phyloP scores from a whole-genome alignment of 1,140 invertebrate species.

The Drosophila sechellia region DNA sequence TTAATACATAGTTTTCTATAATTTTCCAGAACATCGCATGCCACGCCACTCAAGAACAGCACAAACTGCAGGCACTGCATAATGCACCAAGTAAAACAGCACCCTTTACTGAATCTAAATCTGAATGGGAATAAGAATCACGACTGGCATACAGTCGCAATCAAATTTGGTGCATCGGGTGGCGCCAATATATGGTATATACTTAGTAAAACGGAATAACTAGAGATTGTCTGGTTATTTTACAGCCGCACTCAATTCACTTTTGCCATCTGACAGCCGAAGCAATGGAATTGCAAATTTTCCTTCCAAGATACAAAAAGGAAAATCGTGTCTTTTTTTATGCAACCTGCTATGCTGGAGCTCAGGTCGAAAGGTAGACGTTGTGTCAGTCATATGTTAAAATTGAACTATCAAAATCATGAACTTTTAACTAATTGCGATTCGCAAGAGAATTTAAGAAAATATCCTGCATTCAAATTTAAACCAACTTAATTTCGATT shows the following conservation, averaged over 20 bases:
- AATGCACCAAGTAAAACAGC: conserved; percentile 19
- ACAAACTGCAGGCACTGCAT: conserved; percentile 12
- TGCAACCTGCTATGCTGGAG: conserved; percentile 11
- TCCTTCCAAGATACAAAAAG: background rate
- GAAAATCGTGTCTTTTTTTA: background rate
- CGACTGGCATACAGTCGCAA: conserved; percentile 29
- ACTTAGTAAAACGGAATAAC: background rate
- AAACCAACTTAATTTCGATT: background rate
- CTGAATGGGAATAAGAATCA: background rate
- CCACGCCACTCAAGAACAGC: background rate
- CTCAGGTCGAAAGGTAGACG: background rate
- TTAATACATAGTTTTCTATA: background rate
- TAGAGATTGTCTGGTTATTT: conserved; percentile 27
- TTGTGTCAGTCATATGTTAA: background rate
- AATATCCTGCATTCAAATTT: background rate
- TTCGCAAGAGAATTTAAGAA: too few species aligned
- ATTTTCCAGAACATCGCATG: background rate
- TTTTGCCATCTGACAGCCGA: conserved; percentile 18
- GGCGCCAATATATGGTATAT: background rate
- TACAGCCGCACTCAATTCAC: conserved; percentile 29
- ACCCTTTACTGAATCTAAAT: conserved; percentile 13
- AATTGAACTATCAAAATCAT: background rate
- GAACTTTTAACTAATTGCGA: background rate
- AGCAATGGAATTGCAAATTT: conserved; percentile 33
- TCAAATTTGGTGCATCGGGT: conserved; percentile 12